Conservation (phyloP, 2,797 vertebrate genomes). For the Mallotus villosus region DNA sequence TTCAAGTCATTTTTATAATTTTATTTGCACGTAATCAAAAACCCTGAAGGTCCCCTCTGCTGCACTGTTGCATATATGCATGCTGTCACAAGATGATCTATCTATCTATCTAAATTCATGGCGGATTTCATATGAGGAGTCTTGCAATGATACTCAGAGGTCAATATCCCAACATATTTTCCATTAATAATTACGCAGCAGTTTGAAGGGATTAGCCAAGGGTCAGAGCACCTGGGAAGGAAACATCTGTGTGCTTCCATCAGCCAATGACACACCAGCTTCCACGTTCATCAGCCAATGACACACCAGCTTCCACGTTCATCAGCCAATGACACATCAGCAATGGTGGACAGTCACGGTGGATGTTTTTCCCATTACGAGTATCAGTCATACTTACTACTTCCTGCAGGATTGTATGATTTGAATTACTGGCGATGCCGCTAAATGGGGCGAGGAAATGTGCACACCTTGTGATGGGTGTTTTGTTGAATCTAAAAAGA, state of each 20-base stretch:
- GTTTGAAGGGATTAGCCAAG: slow-evolving; percentile 42
- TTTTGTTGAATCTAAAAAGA: too few relatives aligned
- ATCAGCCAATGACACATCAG: background rate
- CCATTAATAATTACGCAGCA: slow-evolving; percentile 58
- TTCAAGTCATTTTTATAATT: background rate
- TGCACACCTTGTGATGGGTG: background rate
- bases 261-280: background rate
- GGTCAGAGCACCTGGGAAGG: slow-evolving; percentile 32
- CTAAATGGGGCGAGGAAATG: background rate
- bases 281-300: background rate
- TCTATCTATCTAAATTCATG: slow-evolving; percentile 32
- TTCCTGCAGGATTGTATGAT: background rate
- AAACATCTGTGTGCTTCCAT: slow-evolving; percentile 41
- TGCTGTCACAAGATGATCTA: slow-evolving; percentile 36
- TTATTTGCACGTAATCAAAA: background rate
- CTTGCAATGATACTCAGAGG: slow-evolving; percentile 47
- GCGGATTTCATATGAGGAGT: slow-evolving; percentile 55
- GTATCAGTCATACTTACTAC: background rate
- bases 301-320: too few relatives aligned
- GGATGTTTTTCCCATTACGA: background rate
- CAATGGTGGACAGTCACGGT: background rate
- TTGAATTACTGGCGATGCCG: background rate
- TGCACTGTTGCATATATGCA: slow-evolving; percentile 28
- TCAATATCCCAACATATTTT: slow-evolving; percentile 48
- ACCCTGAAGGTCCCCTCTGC: slow-evolving; percentile 22